Base-by-base conservation (phyloP, 1,140 invertebrate species). In the Rhagoletis zephyria region DNA sequence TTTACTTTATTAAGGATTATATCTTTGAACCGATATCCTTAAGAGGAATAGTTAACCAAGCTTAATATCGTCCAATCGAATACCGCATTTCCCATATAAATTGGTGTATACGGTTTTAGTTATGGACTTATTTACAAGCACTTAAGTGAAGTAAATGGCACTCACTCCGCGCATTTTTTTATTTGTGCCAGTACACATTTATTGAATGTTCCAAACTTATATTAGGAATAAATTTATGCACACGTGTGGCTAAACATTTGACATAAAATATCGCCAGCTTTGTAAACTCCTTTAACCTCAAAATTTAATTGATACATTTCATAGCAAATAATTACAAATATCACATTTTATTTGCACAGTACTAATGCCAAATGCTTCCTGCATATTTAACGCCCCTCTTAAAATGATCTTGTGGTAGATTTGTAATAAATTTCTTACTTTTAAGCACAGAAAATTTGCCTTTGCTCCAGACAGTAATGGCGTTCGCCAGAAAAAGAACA, bases 401-500 rank as follows among this genome's bases (percentile, higher is more conserved):
- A 30, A 30, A 30, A 30, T 30, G 30, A 30, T 30, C 30, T 30
- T 30, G 0, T 30, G 30, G 30, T 30, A 30, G 30, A 30, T 30
- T 30, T 30, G 30, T 30, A 30, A 30, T 7, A 81, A 81, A 88
- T 88, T 89, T 87, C 91, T 92, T 92, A 92, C 91, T 90, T 92
- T 92, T 92, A 91, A 90, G 89, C 90, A 89, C 88, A 89, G 91
- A 90, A 91, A 90, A 91, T 92, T 90, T 89, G 89, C 89, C 89
- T 89, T 91, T 91, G 91, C 91, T 90, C 90, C 91, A 90, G 90
- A 90, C 90, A 87, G 90, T 90, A 92, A 92, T 92, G 91, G 90
- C 91, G 91, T 92, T 92, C 91, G 91, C 91, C 91, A 90, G 91
- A 91, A 92, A 92, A 92, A 92, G 91, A 92, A 92, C 91, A 92